Percentiles rank a stretch among this genome's conserved stretches.
Conservation (phyloP, 1,140 invertebrate species). For the Mesaphorura yosii region DNA sequence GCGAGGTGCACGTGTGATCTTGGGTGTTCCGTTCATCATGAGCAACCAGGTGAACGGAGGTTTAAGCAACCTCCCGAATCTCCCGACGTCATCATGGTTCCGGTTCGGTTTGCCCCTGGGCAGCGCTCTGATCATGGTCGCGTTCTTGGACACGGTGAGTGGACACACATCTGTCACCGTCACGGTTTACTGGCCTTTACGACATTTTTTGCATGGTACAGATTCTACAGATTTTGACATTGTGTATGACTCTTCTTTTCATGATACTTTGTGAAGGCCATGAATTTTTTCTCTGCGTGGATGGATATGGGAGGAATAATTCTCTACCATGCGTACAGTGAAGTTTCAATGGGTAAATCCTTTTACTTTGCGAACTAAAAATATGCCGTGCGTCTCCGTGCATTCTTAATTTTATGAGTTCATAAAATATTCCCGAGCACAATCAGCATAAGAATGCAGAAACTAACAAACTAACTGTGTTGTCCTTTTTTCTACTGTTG, state of each 20-base stretch:
- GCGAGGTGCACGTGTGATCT: neutral
- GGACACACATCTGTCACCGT: neutral
- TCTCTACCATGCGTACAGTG: neutral
- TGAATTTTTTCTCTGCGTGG: conserved; percentile 6
- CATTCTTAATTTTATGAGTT: no score
- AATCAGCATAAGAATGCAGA: no score
- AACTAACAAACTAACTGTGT: no score
- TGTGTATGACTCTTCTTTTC: neutral
- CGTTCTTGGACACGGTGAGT: conserved; percentile 21
- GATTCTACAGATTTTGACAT: neutral
- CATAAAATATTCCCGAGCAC: no score
- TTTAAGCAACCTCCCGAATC: neutral
- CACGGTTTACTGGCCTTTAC: neutral
- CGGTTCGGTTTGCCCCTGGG: conserved; percentile 23
- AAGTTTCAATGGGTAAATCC: neutral
- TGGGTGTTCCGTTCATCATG: neutral
- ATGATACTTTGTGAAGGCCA: neutral
- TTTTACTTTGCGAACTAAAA: neutral
- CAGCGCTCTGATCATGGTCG: conserved; percentile 13
- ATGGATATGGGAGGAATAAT: conserved; percentile 13
- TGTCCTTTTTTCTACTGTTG: neutral
- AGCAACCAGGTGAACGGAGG: neutral
- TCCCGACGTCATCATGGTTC: conserved; percentile 1
- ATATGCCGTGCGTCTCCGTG: no score
- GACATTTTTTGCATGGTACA: neutral